Percentiles rank a stretch among this genome's conserved stretches.
phyloP scores from a whole-genome alignment of 2,888 invertebrate species.

The Ormyrus nitidulus region DNA sequence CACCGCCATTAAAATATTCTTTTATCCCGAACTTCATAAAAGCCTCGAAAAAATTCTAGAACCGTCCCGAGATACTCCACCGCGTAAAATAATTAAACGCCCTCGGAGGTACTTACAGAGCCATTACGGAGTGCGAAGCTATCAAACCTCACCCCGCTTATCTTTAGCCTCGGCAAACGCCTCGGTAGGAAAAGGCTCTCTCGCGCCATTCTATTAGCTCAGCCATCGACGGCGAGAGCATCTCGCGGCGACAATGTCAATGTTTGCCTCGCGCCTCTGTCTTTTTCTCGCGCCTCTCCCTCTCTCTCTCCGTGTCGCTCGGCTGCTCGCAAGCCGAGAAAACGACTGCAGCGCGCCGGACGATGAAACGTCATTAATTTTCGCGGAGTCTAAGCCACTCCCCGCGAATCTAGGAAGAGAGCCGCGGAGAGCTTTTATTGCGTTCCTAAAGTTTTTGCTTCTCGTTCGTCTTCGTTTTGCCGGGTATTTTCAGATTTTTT shows the following conservation, averaged over 20 bases:
- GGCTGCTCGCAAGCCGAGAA: too few species aligned
- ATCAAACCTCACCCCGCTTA: conserved; percentile 13
- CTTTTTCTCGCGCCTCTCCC: background rate
- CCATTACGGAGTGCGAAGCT: conserved; percentile 4
- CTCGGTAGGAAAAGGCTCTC: background rate
- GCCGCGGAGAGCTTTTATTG: background rate
- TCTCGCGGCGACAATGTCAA: conserved; percentile 67
- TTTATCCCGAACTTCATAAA: too few species aligned
- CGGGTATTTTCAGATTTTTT: too few species aligned
- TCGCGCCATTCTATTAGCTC: conserved; percentile 60
- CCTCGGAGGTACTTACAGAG: background rate
- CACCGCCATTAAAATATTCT: too few species aligned
- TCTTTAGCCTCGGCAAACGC: background rate
- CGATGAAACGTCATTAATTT: conserved; percentile 63
- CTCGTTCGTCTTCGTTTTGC: too few species aligned
- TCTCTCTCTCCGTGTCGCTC: too few species aligned
- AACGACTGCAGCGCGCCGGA: conserved; percentile 9
- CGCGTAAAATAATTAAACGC: conserved; percentile 22
- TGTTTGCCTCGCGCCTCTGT: conserved; percentile 63
- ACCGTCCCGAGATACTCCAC: background rate
- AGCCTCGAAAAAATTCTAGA: too few species aligned
- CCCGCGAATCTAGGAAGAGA: background rate
- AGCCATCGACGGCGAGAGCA: conserved; percentile 65
- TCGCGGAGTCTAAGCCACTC: conserved; percentile 42
- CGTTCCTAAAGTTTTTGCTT: too few species aligned